A percentile compares a stretch with the other conserved stretches of the same genome.
Evolutionary conservation across 2,113 vertebrate genomes (phyloP).

Genomic region (Dissostichus mawsoni): DNA sequence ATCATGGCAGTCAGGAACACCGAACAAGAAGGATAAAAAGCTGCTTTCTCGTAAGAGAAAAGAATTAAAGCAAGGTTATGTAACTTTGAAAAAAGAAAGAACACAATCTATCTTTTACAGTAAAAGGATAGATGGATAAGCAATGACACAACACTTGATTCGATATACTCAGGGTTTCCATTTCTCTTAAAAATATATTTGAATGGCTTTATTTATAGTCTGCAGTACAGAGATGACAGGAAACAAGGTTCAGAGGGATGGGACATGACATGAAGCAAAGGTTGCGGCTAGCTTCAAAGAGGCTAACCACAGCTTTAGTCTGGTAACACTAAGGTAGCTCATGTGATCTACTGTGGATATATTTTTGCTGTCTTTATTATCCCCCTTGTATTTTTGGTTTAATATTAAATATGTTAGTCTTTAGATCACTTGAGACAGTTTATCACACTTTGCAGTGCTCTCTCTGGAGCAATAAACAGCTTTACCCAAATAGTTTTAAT

Average conservation of each 20-base stretch:
- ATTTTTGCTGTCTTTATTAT: too few relatives aligned
- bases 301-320: not conserved
- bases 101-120: not conserved
- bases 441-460: not conserved
- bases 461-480: not conserved
- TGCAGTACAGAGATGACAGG: not conserved
- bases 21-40: constrained; percentile 16
- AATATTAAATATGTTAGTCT: too few relatives aligned
- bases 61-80: not conserved
- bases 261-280: not conserved
- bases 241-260: not conserved
- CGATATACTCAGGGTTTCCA: not conserved
- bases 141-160: not conserved
- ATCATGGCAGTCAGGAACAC: not conserved
- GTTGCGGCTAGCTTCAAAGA: not conserved
- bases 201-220: not conserved
- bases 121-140: not conserved
- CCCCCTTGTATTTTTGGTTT: too few relatives aligned
- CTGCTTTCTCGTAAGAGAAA: not conserved
- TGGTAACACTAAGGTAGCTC: too few relatives aligned
- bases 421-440: too few relatives aligned
- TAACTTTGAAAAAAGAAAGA: not conserved
- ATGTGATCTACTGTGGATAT: too few relatives aligned
- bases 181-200: not conserved
- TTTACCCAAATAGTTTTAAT: not conserved